These are phyloP conservation scores for Plutomurus gul DNA, from an alignment of 1,140 invertebrate genomes.

Conservation along the genomic window DNA sequence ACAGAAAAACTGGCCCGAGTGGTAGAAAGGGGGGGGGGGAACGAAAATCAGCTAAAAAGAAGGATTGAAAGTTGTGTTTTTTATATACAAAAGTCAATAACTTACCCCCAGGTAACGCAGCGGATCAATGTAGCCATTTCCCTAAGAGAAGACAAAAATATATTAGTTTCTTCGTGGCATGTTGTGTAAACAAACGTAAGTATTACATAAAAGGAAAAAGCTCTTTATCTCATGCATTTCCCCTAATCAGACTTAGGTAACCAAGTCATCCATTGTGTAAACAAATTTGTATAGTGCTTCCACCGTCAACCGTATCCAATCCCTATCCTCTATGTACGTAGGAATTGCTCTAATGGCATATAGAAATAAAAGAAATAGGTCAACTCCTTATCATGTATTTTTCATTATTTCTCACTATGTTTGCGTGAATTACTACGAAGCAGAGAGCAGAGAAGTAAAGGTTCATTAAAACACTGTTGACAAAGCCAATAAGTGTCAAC, in stretches of 20 bases:
- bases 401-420: neutral
- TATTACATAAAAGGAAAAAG: neutral
- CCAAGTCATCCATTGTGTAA: too few species aligned
- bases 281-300: too few species aligned
- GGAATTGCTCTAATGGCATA: too few species aligned
- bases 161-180: neutral
- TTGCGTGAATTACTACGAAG: neutral
- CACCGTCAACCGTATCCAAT: too few species aligned
- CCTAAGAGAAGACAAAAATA: conserved; percentile 39
- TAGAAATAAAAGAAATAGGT: too few species aligned
- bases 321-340: too few species aligned
- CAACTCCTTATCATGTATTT: neutral
- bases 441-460: neutral
- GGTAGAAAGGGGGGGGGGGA: too few species aligned
- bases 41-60: too few species aligned
- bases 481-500: neutral
- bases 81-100: too few species aligned
- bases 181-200: neutral
- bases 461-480: neutral
- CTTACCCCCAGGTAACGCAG: conserved; percentile 74
- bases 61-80: too few species aligned
- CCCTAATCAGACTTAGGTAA: too few species aligned
- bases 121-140: conserved; percentile 65
- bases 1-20: too few species aligned
- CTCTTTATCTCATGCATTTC: neutral